Evolutionary conservation across 2,113 vertebrate genomes (phyloP).

Genomic region (Casuarius casuarius): DNA sequence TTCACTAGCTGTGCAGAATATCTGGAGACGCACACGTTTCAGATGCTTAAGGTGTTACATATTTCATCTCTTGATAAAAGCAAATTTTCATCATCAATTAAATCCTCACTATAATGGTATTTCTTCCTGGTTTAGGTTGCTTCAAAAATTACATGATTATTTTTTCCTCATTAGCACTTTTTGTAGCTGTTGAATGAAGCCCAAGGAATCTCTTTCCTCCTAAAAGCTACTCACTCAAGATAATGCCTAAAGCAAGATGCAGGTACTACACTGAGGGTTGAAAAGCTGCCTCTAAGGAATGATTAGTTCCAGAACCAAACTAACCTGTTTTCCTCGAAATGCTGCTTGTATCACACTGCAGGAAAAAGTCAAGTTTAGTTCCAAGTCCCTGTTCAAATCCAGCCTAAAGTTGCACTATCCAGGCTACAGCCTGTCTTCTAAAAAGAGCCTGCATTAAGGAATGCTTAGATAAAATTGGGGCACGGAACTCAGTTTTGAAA

Average conservation of each 20-base stretch:
- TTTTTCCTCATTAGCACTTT: background rate
- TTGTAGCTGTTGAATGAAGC: background rate
- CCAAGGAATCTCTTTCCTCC: background rate
- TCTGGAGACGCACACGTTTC: background rate
- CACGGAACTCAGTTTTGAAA: background rate
- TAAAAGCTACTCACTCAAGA: background rate
- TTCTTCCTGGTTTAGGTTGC: background rate
- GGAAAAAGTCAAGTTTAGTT: background rate
- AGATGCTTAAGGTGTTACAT: rapidly evolving
- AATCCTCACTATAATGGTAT: background rate
- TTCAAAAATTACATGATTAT: background rate
- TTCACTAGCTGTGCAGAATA: background rate
- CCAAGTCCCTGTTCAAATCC: background rate
- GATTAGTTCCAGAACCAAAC: background rate
- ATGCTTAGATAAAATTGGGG: background rate
- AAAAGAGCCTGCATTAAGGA: background rate
- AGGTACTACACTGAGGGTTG: background rate
- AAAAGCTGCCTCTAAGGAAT: background rate
- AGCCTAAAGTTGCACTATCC: background rate
- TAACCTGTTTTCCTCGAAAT: background rate
- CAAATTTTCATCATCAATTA: background rate
- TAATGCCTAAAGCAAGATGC: background rate
- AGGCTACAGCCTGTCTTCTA: background rate
- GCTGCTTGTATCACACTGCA: background rate
- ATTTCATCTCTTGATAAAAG: background rate